Percentiles rank a stretch among this genome's conserved stretches.
phyloP scores from a whole-genome alignment of 2,888 invertebrate species.

The Carterocephalus palaemon region DNA sequence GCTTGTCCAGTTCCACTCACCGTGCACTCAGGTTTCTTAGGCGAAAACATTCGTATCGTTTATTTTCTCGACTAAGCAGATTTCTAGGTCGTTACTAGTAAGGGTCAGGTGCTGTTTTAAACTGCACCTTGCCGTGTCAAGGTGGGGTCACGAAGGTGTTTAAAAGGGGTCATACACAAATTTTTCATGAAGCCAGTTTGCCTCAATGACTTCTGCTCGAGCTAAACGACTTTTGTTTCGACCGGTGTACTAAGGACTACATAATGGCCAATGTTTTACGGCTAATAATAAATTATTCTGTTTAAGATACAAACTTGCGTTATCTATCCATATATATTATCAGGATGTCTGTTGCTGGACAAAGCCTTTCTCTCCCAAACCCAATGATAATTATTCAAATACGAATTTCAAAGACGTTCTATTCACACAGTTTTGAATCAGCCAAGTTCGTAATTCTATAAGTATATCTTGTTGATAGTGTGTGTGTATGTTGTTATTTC shows the following conservation, averaged over 20 bases:
- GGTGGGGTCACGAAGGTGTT: slow-evolving; percentile 23
- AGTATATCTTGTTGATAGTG: too few relatives aligned
- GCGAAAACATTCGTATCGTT: slow-evolving; percentile 14
- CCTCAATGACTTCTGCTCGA: slow-evolving; percentile 11
- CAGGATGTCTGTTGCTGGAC: too few relatives aligned
- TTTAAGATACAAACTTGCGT: too few relatives aligned
- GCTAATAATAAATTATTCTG: too few relatives aligned
- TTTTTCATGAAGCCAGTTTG: slow-evolving; percentile 24
- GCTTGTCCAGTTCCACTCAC: too few relatives aligned
- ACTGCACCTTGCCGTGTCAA: slow-evolving; percentile 20
- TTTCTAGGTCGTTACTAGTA: slow-evolving; percentile 23
- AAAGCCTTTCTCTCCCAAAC: too few relatives aligned
- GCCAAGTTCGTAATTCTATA: too few relatives aligned
- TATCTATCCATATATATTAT: too few relatives aligned
- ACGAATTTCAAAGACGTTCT: too few relatives aligned
- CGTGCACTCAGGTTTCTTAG: background rate
- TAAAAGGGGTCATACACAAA: slow-evolving; percentile 25
- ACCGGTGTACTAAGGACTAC: slow-evolving; percentile 6
- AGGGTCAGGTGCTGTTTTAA: slow-evolving; percentile 20
- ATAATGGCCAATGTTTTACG: slow-evolving; percentile 2
- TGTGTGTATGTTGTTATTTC: too few relatives aligned
- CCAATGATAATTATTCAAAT: too few relatives aligned
- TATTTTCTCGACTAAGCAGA: slow-evolving; percentile 22
- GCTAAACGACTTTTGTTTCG: slow-evolving; percentile 5
- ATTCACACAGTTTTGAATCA: too few relatives aligned